Base-by-base conservation (phyloP, 2,797 vertebrate genomes). In the Heterohyrax brucei region DNA sequence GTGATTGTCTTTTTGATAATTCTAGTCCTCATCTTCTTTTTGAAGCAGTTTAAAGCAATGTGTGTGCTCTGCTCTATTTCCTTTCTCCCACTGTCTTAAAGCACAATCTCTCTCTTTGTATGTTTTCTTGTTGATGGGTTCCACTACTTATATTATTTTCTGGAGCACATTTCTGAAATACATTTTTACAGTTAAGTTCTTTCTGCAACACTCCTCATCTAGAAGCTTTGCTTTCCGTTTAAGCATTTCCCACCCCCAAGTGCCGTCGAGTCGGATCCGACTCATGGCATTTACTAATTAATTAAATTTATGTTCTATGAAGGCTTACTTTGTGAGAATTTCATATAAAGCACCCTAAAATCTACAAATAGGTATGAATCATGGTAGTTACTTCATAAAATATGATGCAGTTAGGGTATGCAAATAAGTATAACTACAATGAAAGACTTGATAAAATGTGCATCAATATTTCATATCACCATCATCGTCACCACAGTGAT, bases 271-370 rank as follows among this genome's bases (percentile, higher is more conserved):
- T 39, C 2, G 39, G 39, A 39, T 39, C 39, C 39, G 39, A 39
- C n/a, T 53, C n/a, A 16, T 68, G 10, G 10, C 12, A 78, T 87
- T 79, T 94, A 81, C 46, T 83, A 64, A 88, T 79, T 14, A 82
- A 91, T 92, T 94, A 61, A 87, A 62, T 87, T 89, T 92, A 79
- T 94, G 46, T 72, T 96, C 84, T 84, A 83, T n/a, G 21, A 94
- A 93, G 66, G 22, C 48, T 79, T 81, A 84, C 21, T 90, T 22
- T 64, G 19, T 87, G 62, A 21, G 85, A 89, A 84, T 50, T 82
- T 70, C 61, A 10, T 66, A 59, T 22, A 61, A 48, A 91, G 30
- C 64, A 28, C 30, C 78, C 50, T 81, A 89, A 91, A 82, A 80
- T 5, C 14, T 76, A 16, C 53, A 91, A 95, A 76, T 72, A 68